Base-by-base conservation (phyloP, 2,888 invertebrate species). In the Rhagium mordax region DNA sequence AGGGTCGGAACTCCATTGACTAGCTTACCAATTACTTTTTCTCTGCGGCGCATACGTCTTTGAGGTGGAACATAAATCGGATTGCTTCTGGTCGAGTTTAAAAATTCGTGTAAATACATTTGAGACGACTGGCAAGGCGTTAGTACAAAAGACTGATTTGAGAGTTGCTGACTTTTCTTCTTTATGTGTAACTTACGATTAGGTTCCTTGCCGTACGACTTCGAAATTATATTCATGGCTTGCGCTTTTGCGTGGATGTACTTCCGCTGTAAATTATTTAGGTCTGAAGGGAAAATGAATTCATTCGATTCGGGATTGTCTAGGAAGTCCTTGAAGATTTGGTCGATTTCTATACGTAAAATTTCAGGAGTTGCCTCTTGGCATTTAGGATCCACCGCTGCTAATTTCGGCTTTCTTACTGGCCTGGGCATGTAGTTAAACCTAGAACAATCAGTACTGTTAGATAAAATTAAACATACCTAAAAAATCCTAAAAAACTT, bases 181-280 rank as follows among this genome's bases (percentile, higher is more conserved):
- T 77, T 81, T 13, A 84, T 77, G 41, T 82, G 83, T 7, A 84
- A 60, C 60, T 79, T 74, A 10, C 84, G 74, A 60, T 85, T 79
- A 1, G 86, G 86, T 72, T 87, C 91, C 89, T 91, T 95, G 90
- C 96, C 96, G 88, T 93, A 90, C 82, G 95, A 96, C 88, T 94
- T 95, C 1, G 95, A 95, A 83, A 93, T 93, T 29, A 96, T 87
- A 5, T 95, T 94, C 77, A 93, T 87, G 76, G 91, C 89, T 59
- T 89, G 90, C 10, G 93, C 93, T 27, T 93, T 90, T 77, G 92
- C 90, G 85, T 96, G 96, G 74, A 96, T 91, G 84, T 94, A 96
- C 10, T 94, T 94, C 78, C 96, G 90, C 86, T 96, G 95, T 77
- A 92, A 91, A 8, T 94, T 93, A 10, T 93, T 94, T 73, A 96